These are phyloP conservation scores for Porites rus DNA, from an alignment of 92 coral and sea anemone species.

Conservation along the genomic window DNA sequence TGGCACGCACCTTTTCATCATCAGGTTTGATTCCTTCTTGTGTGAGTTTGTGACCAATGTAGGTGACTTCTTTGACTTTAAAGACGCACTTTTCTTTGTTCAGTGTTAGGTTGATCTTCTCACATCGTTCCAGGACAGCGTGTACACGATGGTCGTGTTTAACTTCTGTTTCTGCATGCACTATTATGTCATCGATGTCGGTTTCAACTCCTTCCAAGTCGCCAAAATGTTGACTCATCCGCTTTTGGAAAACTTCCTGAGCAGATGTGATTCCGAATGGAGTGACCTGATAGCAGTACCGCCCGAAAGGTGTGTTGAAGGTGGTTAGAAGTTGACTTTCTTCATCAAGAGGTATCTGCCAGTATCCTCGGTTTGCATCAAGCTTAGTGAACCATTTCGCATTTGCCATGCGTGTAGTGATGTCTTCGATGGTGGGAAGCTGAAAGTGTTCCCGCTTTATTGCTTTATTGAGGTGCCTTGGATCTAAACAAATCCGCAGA, in stretches of 20 bases:
- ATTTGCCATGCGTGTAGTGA: background rate
- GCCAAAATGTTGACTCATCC: slow-evolving; percentile 41
- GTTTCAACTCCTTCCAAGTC: slow-evolving; percentile 58
- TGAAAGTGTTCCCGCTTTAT: slow-evolving; percentile 36
- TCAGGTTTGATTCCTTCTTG: background rate
- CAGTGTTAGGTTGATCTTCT: background rate
- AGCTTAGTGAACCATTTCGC: slow-evolving; percentile 38
- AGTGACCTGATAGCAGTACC: slow-evolving; percentile 46
- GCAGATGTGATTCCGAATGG: slow-evolving; percentile 54
- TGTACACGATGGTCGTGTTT: slow-evolving; percentile 58
- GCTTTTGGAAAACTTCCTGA: slow-evolving; percentile 49
- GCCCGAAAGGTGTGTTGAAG: slow-evolving; percentile 18
- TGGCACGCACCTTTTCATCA: slow-evolving; percentile 33
- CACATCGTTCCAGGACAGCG: slow-evolving; percentile 50
- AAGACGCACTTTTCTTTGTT: slow-evolving; percentile 49
- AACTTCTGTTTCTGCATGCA: background rate
- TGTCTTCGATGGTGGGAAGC: slow-evolving; percentile 51
- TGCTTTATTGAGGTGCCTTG: slow-evolving; percentile 56
- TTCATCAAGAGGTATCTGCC: slow-evolving; percentile 40
- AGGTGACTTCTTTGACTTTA: slow-evolving; percentile 54
- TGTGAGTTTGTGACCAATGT: slow-evolving; percentile 51
- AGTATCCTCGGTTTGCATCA: slow-evolving; percentile 55
- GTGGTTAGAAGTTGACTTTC: slow-evolving; percentile 50
- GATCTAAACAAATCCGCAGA: background rate
- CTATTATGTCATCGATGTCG: background rate